Percentiles rank a stretch among this genome's conserved stretches.
phyloP scores from a whole-genome alignment of 2,113 vertebrate species.

The Brienomyrus brachyistius region DNA sequence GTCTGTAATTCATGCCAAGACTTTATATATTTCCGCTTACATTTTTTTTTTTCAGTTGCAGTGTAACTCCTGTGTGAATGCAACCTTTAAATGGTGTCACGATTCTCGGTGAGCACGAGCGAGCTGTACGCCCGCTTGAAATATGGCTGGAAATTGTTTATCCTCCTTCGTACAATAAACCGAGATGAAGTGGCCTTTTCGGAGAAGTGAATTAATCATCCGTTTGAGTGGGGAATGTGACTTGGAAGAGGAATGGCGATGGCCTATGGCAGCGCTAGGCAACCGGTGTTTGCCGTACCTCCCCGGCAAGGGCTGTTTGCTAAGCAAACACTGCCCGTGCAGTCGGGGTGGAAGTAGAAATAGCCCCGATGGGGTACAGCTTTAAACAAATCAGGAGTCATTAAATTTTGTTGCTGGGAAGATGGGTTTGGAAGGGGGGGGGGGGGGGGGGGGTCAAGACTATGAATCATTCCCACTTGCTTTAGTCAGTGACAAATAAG shows the following conservation, averaged over 20 bases:
- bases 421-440: background rate
- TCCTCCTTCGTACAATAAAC: slow-evolving; percentile 9
- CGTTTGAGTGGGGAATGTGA: background rate
- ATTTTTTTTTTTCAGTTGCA: background rate
- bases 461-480: background rate
- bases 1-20: background rate
- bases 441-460: background rate
- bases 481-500: background rate
- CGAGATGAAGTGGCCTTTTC: background rate
- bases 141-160: background rate
- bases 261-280: background rate
- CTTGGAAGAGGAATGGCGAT: background rate
- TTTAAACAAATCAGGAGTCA: background rate
- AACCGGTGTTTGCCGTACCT: background rate
- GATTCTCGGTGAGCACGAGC: background rate
- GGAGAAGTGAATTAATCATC: background rate
- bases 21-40: background rate
- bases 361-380: background rate
- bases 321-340: background rate
- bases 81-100: background rate
- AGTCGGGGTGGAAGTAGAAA: background rate
- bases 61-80: background rate
- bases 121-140: background rate
- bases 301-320: background rate
- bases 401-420: background rate